A percentile compares a stretch with the other conserved stretches of the same genome.
Conservation (phyloP, 2,888 invertebrate species). For the Ephialtes manifestator region DNA sequence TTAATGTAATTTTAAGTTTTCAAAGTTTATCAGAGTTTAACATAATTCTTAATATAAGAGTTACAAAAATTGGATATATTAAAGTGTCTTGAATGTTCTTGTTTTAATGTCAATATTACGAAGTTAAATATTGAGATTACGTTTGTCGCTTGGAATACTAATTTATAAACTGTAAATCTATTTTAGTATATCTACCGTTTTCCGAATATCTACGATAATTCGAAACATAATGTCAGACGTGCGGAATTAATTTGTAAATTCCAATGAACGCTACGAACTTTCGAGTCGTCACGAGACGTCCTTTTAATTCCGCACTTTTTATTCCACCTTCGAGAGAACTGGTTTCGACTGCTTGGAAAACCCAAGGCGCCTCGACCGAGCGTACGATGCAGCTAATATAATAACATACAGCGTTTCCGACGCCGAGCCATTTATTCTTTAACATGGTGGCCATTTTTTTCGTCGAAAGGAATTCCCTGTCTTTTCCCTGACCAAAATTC, state of each 20-base stretch:
- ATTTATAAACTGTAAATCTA: background rate
- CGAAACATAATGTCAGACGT: background rate
- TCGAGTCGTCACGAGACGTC: slow-evolving; percentile 12
- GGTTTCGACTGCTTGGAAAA: slow-evolving; percentile 61
- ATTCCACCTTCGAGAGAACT: slow-evolving; percentile 38
- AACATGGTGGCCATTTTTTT: too few species aligned
- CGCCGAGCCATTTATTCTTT: background rate
- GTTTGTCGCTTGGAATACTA: background rate
- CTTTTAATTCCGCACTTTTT: slow-evolving; percentile 4
- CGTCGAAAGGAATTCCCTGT: too few species aligned
- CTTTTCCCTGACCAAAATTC: too few species aligned
- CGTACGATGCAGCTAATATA: slow-evolving; percentile 37
- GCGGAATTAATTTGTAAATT: slow-evolving; percentile 9
- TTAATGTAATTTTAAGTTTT: too few species aligned
- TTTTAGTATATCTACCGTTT: background rate
- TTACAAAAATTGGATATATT: too few species aligned
- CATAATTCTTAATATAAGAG: too few species aligned
- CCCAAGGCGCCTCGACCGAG: slow-evolving; percentile 42
- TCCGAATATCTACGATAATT: background rate
- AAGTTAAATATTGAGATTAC: background rate
- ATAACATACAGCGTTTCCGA: slow-evolving; percentile 3
- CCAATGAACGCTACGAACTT: slow-evolving; percentile 18
- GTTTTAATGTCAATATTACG: background rate
- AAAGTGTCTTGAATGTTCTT: background rate
- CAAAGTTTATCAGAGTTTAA: too few species aligned